Evolutionary conservation across 2,113 vertebrate species (phyloP).

Genomic region (Semicossyphus pulcher): DNA sequence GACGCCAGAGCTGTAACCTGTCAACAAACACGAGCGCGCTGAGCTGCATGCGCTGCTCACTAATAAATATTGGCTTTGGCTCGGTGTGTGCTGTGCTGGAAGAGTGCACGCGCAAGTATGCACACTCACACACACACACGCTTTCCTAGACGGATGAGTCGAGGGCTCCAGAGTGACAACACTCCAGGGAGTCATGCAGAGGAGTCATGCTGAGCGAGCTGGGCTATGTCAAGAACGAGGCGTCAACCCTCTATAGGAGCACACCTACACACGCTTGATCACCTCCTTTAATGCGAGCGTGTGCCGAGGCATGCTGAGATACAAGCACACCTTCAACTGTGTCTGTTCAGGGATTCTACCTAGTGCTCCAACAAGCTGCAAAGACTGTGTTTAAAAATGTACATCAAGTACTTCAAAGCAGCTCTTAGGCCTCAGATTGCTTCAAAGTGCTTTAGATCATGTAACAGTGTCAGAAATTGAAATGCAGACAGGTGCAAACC

Average conservation of each 20-base stretch:
- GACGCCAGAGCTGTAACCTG: conserved; percentile 45
- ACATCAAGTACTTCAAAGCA: background rate
- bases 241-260: background rate
- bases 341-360: conserved; percentile 4
- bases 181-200: conserved; percentile 22
- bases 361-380: background rate
- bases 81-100: conserved; percentile 4
- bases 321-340: conserved; percentile 3
- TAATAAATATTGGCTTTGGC: conserved; percentile 31
- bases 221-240: conserved; percentile 34
- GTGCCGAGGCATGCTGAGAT: conserved; percentile 5
- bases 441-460: conserved; percentile 1
- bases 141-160: conserved; percentile 21
- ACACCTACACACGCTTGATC: conserved; percentile 14
- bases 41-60: conserved; percentile 5
- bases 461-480: too few species aligned
- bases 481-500: too few species aligned
- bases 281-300: conserved; percentile 1
- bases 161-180: conserved; percentile 9
- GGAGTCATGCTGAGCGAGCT: conserved; percentile 33
- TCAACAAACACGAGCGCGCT: conserved; percentile 28
- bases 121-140: conserved; percentile 5
- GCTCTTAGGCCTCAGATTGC: background rate
- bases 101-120: background rate
- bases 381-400: background rate